Evolutionary conservation across 2,888 invertebrate species (phyloP), one percentile per base, ranked within the genome.

Genomic region (Agrenia bidenticulata): DNA sequence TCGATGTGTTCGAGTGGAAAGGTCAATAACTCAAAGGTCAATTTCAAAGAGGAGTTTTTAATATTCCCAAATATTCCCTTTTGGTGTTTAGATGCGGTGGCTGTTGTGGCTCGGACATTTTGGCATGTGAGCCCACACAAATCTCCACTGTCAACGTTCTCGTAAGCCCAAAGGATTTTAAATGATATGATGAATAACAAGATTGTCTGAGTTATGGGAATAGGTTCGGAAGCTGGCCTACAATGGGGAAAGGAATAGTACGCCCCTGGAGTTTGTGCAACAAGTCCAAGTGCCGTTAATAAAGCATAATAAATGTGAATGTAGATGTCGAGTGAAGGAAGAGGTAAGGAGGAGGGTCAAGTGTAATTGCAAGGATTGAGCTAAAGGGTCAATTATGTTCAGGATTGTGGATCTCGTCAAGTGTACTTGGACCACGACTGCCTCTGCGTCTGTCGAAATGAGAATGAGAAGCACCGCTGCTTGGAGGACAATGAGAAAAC

Each of bases 71-170:
- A 32, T 32, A 32, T 32, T 32, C n/a, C n/a, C n/a, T n/a, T n/a
- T n/a, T n/a, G 4, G 32, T 45, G 41, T 37, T 60, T 42, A 66
- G 70, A 27, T 70, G 70, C 41, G 70, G 70, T 19, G 70, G 70
- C 13, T 70, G 70, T 50, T 70, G 70, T 32, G 61, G 62, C 13
- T 59, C 62, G 1, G 55, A 61, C 42, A 58, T 64, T 21, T 41
- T 70, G 24, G 49, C 37, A 9, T 70, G 70, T 50, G 70, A 70
- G 19, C 60, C 70, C 49, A 32, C 45, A 5, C 21, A 39, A n/a
- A 1, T 37, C n/a, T 58, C 13, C n/a, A n/a, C 32, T 2, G 54
- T 60, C 4, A 58, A 67, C 42, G 65, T 69, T 23, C 58, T 55
- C 39, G 69, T 69, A 37, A 56, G 42, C 32, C 2, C n/a, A 27